Percentiles rank a stretch among this genome's conserved stretches.
phyloP scores from a whole-genome alignment of 2,797 vertebrate species.

The Xenops minutus region DNA sequence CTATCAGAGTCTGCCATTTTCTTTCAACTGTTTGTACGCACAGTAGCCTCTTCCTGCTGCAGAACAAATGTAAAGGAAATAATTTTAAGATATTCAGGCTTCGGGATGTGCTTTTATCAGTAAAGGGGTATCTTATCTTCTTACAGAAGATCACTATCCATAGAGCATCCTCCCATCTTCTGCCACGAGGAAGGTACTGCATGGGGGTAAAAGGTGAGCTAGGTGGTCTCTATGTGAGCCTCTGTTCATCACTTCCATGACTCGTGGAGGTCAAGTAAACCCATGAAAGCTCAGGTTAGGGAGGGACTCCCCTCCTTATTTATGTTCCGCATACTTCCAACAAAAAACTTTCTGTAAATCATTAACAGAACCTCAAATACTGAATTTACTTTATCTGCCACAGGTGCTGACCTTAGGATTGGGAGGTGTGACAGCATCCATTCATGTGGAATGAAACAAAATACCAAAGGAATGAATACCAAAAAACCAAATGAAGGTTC shows the following conservation, averaged over 20 bases:
- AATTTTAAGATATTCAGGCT: not conserved
- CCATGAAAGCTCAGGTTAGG: not conserved
- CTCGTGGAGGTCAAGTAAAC: not conserved
- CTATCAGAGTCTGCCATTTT: not conserved
- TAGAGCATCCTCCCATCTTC: not conserved
- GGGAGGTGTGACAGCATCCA: not conserved
- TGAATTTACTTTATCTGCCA: not conserved
- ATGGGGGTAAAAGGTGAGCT: not conserved
- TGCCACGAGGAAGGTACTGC: not conserved
- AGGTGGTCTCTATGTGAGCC: not conserved
- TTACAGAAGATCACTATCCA: not conserved
- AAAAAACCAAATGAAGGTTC: not conserved
- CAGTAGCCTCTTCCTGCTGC: not conserved
- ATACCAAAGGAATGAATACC: not conserved
- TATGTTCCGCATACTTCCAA: not conserved
- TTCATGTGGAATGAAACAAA: not conserved
- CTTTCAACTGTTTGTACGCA: not conserved
- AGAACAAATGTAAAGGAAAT: not conserved
- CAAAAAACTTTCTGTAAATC: not conserved
- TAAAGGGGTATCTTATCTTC: not conserved
- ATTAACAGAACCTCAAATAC: not conserved
- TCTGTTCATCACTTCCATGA: not conserved
- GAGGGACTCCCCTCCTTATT: not conserved
- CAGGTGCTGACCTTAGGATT: not conserved
- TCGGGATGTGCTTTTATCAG: not conserved